phyloP scores from a whole-genome alignment of 2,797 vertebrate species.

The Danio choprae region DNA sequence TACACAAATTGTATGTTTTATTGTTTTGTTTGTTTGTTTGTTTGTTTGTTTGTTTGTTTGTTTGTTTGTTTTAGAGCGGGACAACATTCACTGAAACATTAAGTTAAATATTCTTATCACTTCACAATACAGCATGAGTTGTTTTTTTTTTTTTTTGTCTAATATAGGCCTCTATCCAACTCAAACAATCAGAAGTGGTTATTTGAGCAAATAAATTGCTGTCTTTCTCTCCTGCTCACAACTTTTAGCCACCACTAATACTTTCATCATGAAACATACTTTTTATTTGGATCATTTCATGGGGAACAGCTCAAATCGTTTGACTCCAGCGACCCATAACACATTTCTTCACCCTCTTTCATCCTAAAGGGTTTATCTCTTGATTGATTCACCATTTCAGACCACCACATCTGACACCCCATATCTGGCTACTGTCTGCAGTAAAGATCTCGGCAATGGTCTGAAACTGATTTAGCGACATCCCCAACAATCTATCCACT shows the following conservation, averaged over 20 bases:
- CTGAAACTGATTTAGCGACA: neutral
- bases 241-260: neutral
- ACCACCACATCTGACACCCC: neutral
- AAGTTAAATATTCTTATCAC: too few species aligned
- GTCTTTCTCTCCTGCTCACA: neutral
- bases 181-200: neutral
- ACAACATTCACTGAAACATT: too few species aligned
- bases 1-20: too few species aligned
- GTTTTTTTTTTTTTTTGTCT: too few species aligned
- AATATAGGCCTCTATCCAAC: neutral
- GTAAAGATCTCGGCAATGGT: neutral
- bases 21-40: too few species aligned
- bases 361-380: slow-evolving; percentile 7
- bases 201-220: neutral
- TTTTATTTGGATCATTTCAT: neutral
- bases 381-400: neutral
- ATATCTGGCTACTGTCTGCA: neutral
- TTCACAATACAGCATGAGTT: too few species aligned
- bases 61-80: too few species aligned
- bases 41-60: too few species aligned
- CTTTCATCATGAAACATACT: neutral
- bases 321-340: slow-evolving; percentile 1
- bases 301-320: slow-evolving; percentile 3
- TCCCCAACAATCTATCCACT: too few species aligned
- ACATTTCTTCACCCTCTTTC: neutral